Evolutionary conservation across 2,113 vertebrate species (phyloP), one percentile per base, ranked within the genome.

Genomic region (Catharus fuscescens): DNA sequence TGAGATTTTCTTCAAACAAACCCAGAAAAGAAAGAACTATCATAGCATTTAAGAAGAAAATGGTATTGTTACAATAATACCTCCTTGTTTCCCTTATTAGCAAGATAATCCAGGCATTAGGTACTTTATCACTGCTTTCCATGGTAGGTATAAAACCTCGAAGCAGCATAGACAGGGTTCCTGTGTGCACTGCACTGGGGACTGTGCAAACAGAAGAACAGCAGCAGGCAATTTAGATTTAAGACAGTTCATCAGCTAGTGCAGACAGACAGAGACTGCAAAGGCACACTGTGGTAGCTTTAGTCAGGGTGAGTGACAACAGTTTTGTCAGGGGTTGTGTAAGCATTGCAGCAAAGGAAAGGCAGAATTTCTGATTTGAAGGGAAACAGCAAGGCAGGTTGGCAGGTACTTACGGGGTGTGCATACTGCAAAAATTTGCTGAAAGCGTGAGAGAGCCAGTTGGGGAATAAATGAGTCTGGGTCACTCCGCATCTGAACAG

Each of bases 11-110:
- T 82, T 96, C 73, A 91, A 76, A 52, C 14, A 86, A 64, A 20
- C 45, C n/a, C 21, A 94, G 79, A 79, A 95, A 95, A 88, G 16
- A 93, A 96, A 96, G 80, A 96, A 77, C 25, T 90, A 60, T 71
- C 26, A 66, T 8, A 59, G 36, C 32, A 94, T 91, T 76, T 86
- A 81, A 69, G 66, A 95, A 95, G 52, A 40, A 90, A 92, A 91
- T 4, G 24, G 15, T 56, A 40, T 44, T 78, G 29, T 59, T 95
- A 56, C 71, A 96, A 66, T 48, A 88, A 96, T 42, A 82, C 6
- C 36, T 60, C 57, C 45, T 73, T 73, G 42, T 72, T 86, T 80
- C 16, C 34, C 25, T 62, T 80, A 80, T 83, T 84, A 91, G 47
- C 42, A 66, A 62, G 29, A 62, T 50, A 77, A 84, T 52, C 15